Base-by-base conservation (phyloP, 2,113 vertebrate genomes). In the Rhagologus leucostigma region DNA sequence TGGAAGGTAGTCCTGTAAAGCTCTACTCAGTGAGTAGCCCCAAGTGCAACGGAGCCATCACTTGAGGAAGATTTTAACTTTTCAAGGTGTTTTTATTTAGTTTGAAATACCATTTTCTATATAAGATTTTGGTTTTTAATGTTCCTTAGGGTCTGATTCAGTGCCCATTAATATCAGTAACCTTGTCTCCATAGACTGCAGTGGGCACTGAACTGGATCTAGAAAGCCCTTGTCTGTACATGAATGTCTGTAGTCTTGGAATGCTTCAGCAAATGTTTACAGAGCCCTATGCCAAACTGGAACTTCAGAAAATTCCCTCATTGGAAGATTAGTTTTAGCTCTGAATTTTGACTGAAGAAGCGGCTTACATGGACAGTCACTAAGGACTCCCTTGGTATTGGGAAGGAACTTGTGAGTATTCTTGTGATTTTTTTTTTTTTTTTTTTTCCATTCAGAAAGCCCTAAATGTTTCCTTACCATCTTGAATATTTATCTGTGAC, bases 281-380 rank as follows among this genome's bases (percentile, higher is more conserved):
- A 96, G 97, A 98, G 97, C 97, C 97, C 96, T 95, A 8, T 94
- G 96, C 97, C 96, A 96, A 97, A 97, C 97, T 98, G 97, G 97
- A 98, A 96, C 95, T 78, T 93, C 14, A 64, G 78, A 17, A 74
- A 55, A 92, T 67, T 63, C 76, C 87, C 79, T 81, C 19, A n/a
- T 91, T 86, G 80, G 60, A 91, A 78, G 62, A 78, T 63, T 18
- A 94, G 27, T 87, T 81, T 37, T 71, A 96, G 77, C 59, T 62
- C 35, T 63, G 26, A 49, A 42, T 90, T 94, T 56, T 73, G 35
- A 30, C 70, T 79, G 33, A 91, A 81, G 85, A 77, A 56, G 87
- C 56, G 80, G 50, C 46, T 80, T 84, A 53, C 37, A 59, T 26
- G 35, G 71, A 41, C 46, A 74, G 77, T 62, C 65, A 46, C 78